phyloP scores from a whole-genome alignment of 35 echinoderm and acorn worm genomes.

The Chiridota heheva region DNA sequence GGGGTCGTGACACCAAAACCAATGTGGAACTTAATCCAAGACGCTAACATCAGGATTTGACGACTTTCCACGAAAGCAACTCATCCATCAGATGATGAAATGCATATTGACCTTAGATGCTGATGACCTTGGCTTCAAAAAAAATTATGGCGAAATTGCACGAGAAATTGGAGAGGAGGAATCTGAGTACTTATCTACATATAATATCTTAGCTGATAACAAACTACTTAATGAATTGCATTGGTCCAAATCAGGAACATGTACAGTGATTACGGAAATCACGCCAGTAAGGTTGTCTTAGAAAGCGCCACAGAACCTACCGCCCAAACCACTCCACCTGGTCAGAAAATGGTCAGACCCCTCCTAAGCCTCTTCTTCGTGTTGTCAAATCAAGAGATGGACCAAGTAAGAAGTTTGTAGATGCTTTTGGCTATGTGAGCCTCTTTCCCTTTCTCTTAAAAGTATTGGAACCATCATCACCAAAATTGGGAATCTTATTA shows the following conservation, averaged over 20 bases:
- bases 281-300: slow-evolving; percentile 61
- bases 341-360: slow-evolving; percentile 40
- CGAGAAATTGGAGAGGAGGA: slow-evolving; percentile 64
- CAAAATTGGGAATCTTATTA: slow-evolving; percentile 69
- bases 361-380: slow-evolving; percentile 57
- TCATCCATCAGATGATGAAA: slow-evolving; percentile 77
- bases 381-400: slow-evolving; percentile 58
- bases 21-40: slow-evolving; percentile 93
- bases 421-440: slow-evolving; percentile 92
- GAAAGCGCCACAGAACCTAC: slow-evolving; percentile 50
- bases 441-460: slow-evolving; percentile 93
- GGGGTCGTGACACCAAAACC: slow-evolving; percentile 68
- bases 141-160: slow-evolving; percentile 88
- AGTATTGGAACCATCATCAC: slow-evolving; percentile 77
- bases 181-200: slow-evolving; percentile 51
- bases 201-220: slow-evolving; percentile 75
- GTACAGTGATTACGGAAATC: slow-evolving; percentile 95
- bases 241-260: slow-evolving; percentile 85
- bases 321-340: slow-evolving; percentile 40
- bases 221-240: slow-evolving; percentile 74
- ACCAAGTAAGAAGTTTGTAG: slow-evolving; percentile 71
- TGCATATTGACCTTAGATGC: slow-evolving; percentile 88
- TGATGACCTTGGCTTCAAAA: slow-evolving; percentile 92
- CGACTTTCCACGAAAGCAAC: slow-evolving; percentile 93
- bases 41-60: slow-evolving; percentile 95